Conservation (phyloP, 2,888 invertebrate genomes). For the Cabera pusaria region DNA sequence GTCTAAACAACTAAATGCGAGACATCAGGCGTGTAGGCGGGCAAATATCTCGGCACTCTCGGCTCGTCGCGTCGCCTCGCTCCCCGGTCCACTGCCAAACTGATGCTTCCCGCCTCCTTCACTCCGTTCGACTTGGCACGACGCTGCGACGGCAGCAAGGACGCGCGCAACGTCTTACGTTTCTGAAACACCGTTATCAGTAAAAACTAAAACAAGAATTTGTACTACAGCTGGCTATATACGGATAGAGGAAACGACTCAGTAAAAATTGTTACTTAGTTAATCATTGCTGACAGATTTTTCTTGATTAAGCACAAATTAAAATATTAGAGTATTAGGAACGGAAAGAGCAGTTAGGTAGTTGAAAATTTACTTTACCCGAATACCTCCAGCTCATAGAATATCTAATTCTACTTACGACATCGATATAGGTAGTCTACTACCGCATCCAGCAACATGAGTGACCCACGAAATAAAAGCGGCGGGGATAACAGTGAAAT, state of each 20-base stretch:
- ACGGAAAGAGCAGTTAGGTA: too few relatives aligned
- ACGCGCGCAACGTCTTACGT: constrained; percentile 92
- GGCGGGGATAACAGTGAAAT: constrained; percentile 59
- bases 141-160: constrained; percentile 90
- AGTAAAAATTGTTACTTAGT: too few relatives aligned
- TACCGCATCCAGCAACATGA: constrained; percentile 51
- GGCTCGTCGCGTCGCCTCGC: constrained; percentile 86
- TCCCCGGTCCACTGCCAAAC: constrained; percentile 89
- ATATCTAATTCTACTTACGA: constrained; percentile 71
- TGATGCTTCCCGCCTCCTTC: constrained; percentile 91
- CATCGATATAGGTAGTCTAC: constrained; percentile 52
- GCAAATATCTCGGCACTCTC: constrained; percentile 87
- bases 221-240: too few relatives aligned
- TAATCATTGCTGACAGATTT: too few relatives aligned
- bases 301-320: too few relatives aligned
- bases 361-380: too few relatives aligned
- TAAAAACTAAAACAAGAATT: constrained; percentile 28
- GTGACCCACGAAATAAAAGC: constrained; percentile 50
- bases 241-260: too few relatives aligned
- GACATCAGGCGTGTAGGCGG: constrained; percentile 91
- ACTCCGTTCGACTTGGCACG: constrained; percentile 91
- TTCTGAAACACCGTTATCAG: constrained; percentile 85
- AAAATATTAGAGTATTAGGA: too few relatives aligned
- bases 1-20: constrained; percentile 89
- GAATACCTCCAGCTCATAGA: too few relatives aligned